Evolutionary conservation across 2,888 invertebrate species (phyloP).

Genomic region (Macaria liturata): DNA sequence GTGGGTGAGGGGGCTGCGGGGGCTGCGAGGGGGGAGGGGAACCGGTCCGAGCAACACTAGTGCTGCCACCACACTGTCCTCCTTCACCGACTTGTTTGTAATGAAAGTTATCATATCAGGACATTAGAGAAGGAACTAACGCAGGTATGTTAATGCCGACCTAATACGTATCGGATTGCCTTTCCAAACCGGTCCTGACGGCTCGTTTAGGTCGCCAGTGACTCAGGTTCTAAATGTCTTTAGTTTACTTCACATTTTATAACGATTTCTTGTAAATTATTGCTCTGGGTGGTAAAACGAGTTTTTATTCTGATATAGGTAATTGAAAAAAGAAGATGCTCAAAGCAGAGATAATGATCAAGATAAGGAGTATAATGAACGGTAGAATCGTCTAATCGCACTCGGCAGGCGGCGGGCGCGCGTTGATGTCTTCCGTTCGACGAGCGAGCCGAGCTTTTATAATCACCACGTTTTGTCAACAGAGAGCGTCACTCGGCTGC

Average conservation of each 20-base stretch:
- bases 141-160: constrained; percentile 2
- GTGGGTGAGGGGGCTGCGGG: constrained; percentile 31
- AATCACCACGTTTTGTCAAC: constrained; percentile 18
- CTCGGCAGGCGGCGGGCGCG: constrained; percentile 45
- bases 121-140: constrained; percentile 12
- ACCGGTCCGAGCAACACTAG: constrained; percentile 61
- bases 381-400: constrained; percentile 30
- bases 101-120: constrained; percentile 27
- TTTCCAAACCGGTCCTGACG: background rate
- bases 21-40: constrained; percentile 34
- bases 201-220: too few relatives aligned
- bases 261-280: too few relatives aligned
- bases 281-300: too few relatives aligned
- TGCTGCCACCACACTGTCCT: constrained; percentile 59
- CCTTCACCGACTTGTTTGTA: constrained; percentile 59
- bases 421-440: constrained; percentile 78
- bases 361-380: constrained; percentile 32
- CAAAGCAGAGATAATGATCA: constrained; percentile 33
- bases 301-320: too few relatives aligned
- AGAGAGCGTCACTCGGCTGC: constrained; percentile 8
- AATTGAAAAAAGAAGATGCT: background rate
- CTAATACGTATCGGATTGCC: background rate
- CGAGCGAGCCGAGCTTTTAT: constrained; percentile 44
- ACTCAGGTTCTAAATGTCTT: too few relatives aligned
- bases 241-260: too few relatives aligned